Evolutionary conservation across 2,797 vertebrate genomes (phyloP).

Genomic region (Lutjanus argentimaculatus): DNA sequence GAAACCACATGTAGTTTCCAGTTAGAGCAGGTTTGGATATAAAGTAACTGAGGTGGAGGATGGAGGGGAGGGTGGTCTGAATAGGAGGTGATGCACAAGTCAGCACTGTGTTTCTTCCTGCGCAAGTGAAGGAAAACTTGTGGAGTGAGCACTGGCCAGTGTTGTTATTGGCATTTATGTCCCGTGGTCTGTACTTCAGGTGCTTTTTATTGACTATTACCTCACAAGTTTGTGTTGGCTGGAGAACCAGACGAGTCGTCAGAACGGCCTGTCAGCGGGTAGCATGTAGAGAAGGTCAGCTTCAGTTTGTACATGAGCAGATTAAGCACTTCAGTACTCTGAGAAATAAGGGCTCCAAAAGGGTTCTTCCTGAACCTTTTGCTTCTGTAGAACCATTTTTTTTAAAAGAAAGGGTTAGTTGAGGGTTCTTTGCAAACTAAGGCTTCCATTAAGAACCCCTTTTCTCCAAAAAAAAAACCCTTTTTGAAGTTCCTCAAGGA

Average conservation of each 20-base stretch:
- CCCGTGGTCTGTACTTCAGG: slow-evolving; percentile 52
- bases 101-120: slow-evolving; percentile 44
- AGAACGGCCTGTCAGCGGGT: slow-evolving; percentile 58
- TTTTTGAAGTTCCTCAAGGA: too few relatives aligned
- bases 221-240: slow-evolving; percentile 63
- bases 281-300: slow-evolving; percentile 55
- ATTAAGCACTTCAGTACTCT: slow-evolving; percentile 49
- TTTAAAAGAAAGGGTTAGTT: too few relatives aligned
- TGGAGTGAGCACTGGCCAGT: slow-evolving; percentile 27
- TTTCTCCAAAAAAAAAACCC: too few relatives aligned
- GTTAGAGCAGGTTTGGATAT: slow-evolving; percentile 45
- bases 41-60: slow-evolving; percentile 35
- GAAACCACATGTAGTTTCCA: slow-evolving; percentile 59
- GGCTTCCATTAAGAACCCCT: too few relatives aligned
- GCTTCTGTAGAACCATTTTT: too few relatives aligned
- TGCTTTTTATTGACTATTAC: slow-evolving; percentile 65
- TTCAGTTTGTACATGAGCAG: slow-evolving; percentile 47
- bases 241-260: slow-evolving; percentile 69
- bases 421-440: too few relatives aligned
- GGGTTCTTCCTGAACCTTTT: not conserved
- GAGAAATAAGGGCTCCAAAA: too few relatives aligned
- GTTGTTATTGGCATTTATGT: slow-evolving; percentile 65
- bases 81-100: slow-evolving; percentile 49
- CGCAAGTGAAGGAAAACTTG: slow-evolving; percentile 42
- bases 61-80: slow-evolving; percentile 47